These are phyloP conservation scores for Drosophila anomelani DNA, from an alignment of 2,888 invertebrate genomes.

Conservation along the genomic window DNA sequence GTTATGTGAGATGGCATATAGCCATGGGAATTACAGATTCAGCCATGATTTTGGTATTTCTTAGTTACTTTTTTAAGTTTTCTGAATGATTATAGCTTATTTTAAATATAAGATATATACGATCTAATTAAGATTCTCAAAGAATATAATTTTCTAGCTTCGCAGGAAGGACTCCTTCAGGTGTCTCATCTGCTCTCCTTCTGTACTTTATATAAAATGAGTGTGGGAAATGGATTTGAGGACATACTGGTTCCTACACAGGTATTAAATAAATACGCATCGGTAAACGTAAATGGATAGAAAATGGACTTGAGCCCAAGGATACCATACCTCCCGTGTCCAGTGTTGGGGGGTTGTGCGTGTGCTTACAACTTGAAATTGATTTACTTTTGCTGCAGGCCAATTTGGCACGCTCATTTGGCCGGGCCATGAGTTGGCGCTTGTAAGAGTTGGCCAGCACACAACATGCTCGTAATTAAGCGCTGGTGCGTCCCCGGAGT, in stretches of 20 bases:
- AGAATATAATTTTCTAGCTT: neutral
- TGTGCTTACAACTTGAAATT: conserved; percentile 53
- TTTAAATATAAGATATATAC: neutral
- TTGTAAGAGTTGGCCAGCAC: conserved; percentile 46
- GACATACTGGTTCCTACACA: neutral
- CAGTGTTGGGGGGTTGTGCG: conserved; percentile 4
- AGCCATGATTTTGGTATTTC: neutral
- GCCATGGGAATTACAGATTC: neutral
- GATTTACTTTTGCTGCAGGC: conserved; percentile 63
- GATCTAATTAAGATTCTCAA: neutral
- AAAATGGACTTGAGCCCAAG: neutral
- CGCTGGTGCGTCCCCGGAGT: conserved; percentile 54
- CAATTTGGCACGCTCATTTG: conserved; percentile 61
- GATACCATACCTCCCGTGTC: neutral
- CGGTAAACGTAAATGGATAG: neutral
- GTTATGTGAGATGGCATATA: conserved; percentile 3
- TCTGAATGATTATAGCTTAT: neutral
- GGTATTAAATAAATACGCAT: conserved; percentile 1
- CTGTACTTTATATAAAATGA: neutral
- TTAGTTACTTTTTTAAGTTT: too few relatives aligned
- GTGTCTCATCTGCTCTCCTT: neutral
- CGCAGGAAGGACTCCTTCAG: neutral
- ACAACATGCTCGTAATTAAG: conserved; percentile 64
- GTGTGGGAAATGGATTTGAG: neutral
- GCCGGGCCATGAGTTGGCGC: conserved; percentile 44